Percentiles rank a stretch among this genome's conserved stretches.
phyloP scores from a whole-genome alignment of 2,113 vertebrate genomes.

The Engystomops pustulosus region DNA sequence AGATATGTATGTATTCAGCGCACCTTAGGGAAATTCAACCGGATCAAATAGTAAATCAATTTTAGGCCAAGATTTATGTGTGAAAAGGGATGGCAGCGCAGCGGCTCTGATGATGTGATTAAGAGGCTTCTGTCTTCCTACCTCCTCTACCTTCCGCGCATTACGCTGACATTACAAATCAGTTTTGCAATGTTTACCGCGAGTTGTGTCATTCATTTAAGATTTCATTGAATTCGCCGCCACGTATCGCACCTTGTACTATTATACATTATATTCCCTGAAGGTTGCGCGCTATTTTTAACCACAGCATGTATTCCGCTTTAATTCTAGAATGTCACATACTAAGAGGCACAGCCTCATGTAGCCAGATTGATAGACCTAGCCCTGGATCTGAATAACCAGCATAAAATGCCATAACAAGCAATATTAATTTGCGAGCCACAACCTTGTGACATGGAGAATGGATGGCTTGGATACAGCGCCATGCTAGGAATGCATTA shows the following conservation, averaged over 20 bases:
- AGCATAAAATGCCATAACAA: slow-evolving; percentile 22
- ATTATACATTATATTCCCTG: not conserved
- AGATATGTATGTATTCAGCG: not conserved
- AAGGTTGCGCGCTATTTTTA: not conserved
- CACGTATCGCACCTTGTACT: not conserved
- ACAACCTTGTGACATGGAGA: slow-evolving; percentile 18
- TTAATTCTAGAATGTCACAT: slow-evolving; percentile 19
- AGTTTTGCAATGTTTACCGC: not conserved
- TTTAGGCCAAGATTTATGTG: not conserved
- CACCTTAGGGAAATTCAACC: no score
- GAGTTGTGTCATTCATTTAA: not conserved
- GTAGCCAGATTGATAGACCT: slow-evolving; percentile 5
- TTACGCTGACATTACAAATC: not conserved
- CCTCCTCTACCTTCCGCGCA: not conserved
- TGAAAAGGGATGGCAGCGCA: not conserved
- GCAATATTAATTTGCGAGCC: slow-evolving; percentile 28
- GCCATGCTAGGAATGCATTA: slow-evolving; percentile 36
- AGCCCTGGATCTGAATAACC: not conserved
- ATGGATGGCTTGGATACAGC: not conserved
- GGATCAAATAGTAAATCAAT: not conserved
- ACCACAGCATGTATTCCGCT: not conserved
- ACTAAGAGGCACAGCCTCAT: not conserved
- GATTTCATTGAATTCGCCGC: not conserved
- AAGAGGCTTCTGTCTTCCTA: not conserved
- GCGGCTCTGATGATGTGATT: not conserved